phyloP scores from a whole-genome alignment of 2,888 invertebrate species.

The Augochlorella aurata region DNA sequence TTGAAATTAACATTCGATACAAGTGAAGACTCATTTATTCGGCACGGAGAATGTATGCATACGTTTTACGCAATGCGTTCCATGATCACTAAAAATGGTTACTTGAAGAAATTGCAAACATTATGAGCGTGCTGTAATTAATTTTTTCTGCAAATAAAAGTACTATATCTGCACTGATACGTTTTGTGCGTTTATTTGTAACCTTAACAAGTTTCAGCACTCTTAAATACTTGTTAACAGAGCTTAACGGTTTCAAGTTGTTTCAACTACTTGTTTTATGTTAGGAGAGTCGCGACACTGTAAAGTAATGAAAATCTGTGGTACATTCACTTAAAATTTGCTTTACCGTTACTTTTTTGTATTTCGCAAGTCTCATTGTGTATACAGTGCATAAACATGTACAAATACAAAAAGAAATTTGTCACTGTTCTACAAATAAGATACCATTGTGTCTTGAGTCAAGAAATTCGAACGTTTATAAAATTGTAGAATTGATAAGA shows the following conservation, averaged over 20 bases:
- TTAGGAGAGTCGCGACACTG: constrained; percentile 61
- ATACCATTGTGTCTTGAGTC: constrained; percentile 22
- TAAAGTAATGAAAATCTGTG: constrained; percentile 66
- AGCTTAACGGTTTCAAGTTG: not conserved
- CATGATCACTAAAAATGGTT: constrained; percentile 32
- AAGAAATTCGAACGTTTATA: not conserved
- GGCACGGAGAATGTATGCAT: constrained; percentile 20
- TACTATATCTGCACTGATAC: constrained; percentile 46
- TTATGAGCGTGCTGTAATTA: constrained; percentile 57
- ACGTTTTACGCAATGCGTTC: constrained; percentile 41
- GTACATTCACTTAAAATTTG: constrained; percentile 35
- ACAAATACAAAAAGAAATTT: constrained; percentile 18
- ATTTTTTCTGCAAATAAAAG: constrained; percentile 62
- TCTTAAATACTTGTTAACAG: constrained; percentile 38
- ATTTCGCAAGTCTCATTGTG: constrained; percentile 22
- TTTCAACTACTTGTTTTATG: constrained; percentile 20
- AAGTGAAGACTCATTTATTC: constrained; percentile 32
- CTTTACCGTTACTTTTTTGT: constrained; percentile 34
- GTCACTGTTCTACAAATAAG: constrained; percentile 20
- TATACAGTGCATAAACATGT: constrained; percentile 14
- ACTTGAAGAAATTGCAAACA: constrained; percentile 44
- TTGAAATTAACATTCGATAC: constrained; percentile 16
- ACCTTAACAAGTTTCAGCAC: constrained; percentile 63
- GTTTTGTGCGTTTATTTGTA: constrained; percentile 50
- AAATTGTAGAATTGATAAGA: constrained; percentile 8